phyloP scores from a whole-genome alignment of 2,888 invertebrate species.

The Hetaerina titia region DNA sequence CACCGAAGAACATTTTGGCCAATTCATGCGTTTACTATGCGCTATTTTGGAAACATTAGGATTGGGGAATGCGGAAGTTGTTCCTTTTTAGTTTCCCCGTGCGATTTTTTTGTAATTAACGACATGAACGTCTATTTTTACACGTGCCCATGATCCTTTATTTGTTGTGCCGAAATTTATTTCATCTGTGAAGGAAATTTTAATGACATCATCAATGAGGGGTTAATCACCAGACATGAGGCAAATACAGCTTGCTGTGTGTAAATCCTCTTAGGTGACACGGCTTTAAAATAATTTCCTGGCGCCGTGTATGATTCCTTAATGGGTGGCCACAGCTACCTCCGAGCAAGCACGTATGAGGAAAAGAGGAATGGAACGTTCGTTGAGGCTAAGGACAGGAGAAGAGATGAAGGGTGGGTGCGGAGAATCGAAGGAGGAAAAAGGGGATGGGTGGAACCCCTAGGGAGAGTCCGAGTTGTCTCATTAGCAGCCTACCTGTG shows the following conservation, averaged over 20 bases:
- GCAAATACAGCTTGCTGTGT: background rate
- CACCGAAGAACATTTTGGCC: no score
- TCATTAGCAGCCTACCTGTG: slow-evolving; percentile 60
- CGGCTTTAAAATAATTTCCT: background rate
- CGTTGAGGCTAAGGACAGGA: background rate
- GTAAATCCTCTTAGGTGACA: background rate
- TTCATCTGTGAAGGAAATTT: no score
- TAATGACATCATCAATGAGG: no score
- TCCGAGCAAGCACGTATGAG: background rate
- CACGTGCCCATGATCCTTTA: no score
- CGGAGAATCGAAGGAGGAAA: background rate
- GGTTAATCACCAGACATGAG: background rate
- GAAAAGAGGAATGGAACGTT: background rate
- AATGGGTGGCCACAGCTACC: background rate
- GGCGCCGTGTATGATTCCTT: background rate
- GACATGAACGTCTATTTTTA: no score
- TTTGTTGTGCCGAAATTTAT: no score
- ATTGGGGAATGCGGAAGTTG: no score
- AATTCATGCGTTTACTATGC: no score
- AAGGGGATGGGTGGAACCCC: background rate
- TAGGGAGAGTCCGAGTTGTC: slow-evolving; percentile 31
- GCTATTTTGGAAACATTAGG: no score
- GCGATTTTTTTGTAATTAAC: no score
- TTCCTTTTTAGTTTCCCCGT: no score
- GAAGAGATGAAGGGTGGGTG: background rate